Evolutionary conservation across 2,888 invertebrate species (phyloP).

Genomic region (Sturmia bella): DNA sequence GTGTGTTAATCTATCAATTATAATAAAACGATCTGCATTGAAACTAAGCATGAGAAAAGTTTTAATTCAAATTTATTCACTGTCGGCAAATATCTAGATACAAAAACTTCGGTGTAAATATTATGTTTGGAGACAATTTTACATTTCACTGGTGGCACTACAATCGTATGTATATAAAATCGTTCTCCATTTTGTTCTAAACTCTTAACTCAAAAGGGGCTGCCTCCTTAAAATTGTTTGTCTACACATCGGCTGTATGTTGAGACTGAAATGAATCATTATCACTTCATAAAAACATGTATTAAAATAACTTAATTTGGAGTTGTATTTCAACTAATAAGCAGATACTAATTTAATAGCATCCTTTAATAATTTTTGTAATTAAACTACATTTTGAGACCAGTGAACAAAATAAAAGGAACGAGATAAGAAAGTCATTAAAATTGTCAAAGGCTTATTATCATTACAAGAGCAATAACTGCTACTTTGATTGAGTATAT

Average conservation of each 20-base stretch:
- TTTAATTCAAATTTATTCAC: not conserved
- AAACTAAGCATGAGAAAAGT: not conserved
- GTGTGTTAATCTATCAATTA: conserved; percentile 26
- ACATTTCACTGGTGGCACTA: too few species aligned
- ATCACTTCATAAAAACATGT: conserved; percentile 45
- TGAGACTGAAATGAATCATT: conserved; percentile 29
- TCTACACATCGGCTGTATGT: not conserved
- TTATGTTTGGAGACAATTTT: too few species aligned
- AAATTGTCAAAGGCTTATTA: conserved; percentile 53
- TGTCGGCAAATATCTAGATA: too few species aligned
- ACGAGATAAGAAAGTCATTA: conserved; percentile 26
- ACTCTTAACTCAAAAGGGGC: not conserved
- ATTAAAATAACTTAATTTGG: conserved; percentile 41
- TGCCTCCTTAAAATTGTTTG: conserved; percentile 5
- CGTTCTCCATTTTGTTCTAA: not conserved
- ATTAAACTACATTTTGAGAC: conserved; percentile 18
- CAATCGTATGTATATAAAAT: too few species aligned
- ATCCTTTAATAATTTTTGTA: conserved; percentile 28
- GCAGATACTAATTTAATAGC: not conserved
- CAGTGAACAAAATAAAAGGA: not conserved
- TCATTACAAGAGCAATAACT: not conserved
- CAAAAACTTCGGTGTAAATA: not conserved
- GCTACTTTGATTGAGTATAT: conserved; percentile 5
- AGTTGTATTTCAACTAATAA: not conserved
- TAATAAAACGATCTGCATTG: not conserved